These are phyloP conservation scores for Odontocerum albicorne DNA, from an alignment of 2,888 invertebrate species.

Conservation along the genomic window DNA sequence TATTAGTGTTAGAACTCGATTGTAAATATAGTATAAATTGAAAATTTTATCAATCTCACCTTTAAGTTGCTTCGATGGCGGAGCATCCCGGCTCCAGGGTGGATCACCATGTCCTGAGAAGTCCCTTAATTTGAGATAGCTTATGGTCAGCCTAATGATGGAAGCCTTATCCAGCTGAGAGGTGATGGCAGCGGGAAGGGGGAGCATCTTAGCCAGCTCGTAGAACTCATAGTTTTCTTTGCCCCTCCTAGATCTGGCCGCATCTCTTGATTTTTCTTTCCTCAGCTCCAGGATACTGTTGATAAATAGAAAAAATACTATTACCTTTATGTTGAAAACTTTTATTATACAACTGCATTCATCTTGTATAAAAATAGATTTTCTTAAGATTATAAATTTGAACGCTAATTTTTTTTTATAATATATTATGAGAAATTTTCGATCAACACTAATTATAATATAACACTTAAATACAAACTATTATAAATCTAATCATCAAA, in stretches of 20 bases:
- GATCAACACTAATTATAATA: too few species aligned
- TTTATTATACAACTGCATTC: too few species aligned
- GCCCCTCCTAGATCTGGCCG: conserved; percentile 86
- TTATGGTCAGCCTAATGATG: conserved; percentile 94
- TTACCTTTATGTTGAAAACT: too few species aligned
- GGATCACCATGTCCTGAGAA: conserved; percentile 96
- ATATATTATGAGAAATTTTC: too few species aligned
- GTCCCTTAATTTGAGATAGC: conserved; percentile 91
- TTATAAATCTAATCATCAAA: too few species aligned
- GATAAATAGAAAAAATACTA: conserved; percentile 44
- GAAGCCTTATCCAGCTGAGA: conserved; percentile 95
- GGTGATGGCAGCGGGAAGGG: conserved; percentile 87
- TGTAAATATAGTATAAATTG: conserved; percentile 39
- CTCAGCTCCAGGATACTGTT: conserved; percentile 90
- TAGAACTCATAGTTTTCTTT: conserved; percentile 97
- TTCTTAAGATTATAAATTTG: too few species aligned
- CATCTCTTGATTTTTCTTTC: conserved; percentile 92
- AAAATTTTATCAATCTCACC: conserved; percentile 52
- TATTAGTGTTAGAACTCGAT: neutral
- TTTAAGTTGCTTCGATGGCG: conserved; percentile 79
- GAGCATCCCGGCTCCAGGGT: conserved; percentile 87
- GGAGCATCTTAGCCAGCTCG: conserved; percentile 93
- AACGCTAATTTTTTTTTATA: too few species aligned
- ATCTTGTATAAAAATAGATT: too few species aligned
- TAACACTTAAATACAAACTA: too few species aligned